Percentiles rank a stretch among this genome's conserved stretches.
These are phyloP conservation scores for Phoxinus dragarum DNA, from an alignment of 2,797 vertebrate species.

Conservation along the genomic window DNA sequence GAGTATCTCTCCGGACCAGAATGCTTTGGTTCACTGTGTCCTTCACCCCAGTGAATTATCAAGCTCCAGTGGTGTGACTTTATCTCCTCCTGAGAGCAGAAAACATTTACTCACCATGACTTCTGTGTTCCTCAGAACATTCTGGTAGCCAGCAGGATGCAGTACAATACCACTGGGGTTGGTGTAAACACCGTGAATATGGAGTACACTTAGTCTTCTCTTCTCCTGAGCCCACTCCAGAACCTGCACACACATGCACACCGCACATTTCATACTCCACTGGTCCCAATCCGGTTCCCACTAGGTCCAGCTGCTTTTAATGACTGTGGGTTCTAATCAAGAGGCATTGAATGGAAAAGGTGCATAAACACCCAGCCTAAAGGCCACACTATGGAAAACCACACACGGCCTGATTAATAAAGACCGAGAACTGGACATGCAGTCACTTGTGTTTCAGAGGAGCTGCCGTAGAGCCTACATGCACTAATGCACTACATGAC, in stretches of 20 bases:
- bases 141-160: conserved; percentile 96
- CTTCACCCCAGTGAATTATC: not conserved
- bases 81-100: not conserved
- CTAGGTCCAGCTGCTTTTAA: conserved; percentile 60
- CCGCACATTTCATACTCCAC: conserved; percentile 65
- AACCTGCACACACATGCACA: conserved; percentile 77
- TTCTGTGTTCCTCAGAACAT: conserved; percentile 93
- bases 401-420: conserved; percentile 46
- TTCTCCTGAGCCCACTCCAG: conserved; percentile 98
- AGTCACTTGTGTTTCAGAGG: conserved; percentile 35
- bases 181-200: conserved; percentile 96
- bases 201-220: conserved; percentile 90
- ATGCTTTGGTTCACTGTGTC: not conserved
- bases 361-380: conserved; percentile 80
- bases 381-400: conserved; percentile 63
- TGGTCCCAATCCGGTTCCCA: conserved; percentile 75
- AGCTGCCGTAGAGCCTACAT: conserved; percentile 17
- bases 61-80: not conserved
- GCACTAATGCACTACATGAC: conserved; percentile 46
- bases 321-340: conserved; percentile 31
- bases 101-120: conserved; percentile 87
- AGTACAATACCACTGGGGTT: conserved; percentile 96
- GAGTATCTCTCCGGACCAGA: not conserved
- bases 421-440: conserved; percentile 45
- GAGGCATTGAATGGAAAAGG: conserved; percentile 67